These are phyloP conservation scores for Netelia melanura DNA, from an alignment of 2,888 invertebrate species.

Conservation along the genomic window DNA sequence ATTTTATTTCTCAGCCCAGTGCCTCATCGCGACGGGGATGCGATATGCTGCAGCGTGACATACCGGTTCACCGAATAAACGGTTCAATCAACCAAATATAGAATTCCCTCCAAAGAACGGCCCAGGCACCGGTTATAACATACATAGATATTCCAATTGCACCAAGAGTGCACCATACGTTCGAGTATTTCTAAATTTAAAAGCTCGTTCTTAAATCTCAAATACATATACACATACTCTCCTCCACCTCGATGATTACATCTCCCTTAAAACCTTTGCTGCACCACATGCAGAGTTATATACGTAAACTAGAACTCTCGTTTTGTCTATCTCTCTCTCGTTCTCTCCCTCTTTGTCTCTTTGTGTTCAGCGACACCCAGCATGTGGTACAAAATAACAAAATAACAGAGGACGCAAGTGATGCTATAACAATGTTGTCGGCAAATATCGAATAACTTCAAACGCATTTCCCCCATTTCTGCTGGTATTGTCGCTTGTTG, in stretches of 20 bases:
- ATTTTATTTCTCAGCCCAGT: conserved; percentile 2
- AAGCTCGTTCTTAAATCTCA: conserved; percentile 42
- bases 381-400: conserved; percentile 45
- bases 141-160: conserved; percentile 5
- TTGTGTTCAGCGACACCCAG: conserved; percentile 46
- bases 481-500: conserved; percentile 22
- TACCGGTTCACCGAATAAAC: conserved; percentile 45
- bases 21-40: not conserved
- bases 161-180: conserved; percentile 43
- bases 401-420: conserved; percentile 32
- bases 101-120: conserved; percentile 30
- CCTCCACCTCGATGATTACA: not conserved
- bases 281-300: conserved; percentile 59
- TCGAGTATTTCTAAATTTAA: conserved; percentile 57
- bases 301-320: conserved; percentile 29
- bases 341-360: conserved; percentile 21
- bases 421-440: conserved; percentile 58
- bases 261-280: conserved; percentile 51
- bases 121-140: conserved; percentile 17
- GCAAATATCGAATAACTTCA: conserved; percentile 65
- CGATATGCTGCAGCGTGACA: conserved; percentile 9
- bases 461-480: conserved; percentile 48
- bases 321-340: conserved; percentile 5
- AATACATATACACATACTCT: not conserved
- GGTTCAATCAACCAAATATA: conserved; percentile 29